These are phyloP conservation scores for Pelosia muscerda DNA, from an alignment of 2,888 invertebrate genomes.

Conservation along the genomic window DNA sequence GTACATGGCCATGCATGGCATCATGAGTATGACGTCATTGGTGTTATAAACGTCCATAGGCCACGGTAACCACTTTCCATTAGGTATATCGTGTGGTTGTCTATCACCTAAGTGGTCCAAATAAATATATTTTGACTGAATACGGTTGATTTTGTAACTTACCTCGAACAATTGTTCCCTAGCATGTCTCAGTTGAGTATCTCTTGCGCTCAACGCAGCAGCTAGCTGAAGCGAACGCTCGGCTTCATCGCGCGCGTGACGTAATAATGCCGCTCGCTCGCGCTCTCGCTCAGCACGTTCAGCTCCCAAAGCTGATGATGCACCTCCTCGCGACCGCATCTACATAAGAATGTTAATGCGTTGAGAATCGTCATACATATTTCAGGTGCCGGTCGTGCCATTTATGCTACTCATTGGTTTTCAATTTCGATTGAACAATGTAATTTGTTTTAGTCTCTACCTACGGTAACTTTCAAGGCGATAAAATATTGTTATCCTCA, in stretches of 20 bases:
- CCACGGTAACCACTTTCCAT: too few species aligned
- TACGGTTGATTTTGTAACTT: neutral
- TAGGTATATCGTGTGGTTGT: too few species aligned
- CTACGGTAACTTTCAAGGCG: neutral
- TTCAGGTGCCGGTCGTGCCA: too few species aligned
- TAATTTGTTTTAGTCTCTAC: neutral
- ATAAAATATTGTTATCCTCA: neutral
- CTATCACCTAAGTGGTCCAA: too few species aligned
- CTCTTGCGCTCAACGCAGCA: slow-evolving; percentile 94
- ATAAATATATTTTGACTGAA: too few species aligned
- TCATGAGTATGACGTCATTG: too few species aligned
- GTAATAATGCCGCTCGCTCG: slow-evolving; percentile 94
- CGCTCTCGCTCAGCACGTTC: slow-evolving; percentile 92
- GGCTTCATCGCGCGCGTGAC: slow-evolving; percentile 96
- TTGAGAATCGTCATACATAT: neutral
- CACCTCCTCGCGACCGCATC: slow-evolving; percentile 92
- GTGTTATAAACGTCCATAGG: too few species aligned
- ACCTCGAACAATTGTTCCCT: slow-evolving; percentile 95
- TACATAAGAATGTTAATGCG: slow-evolving; percentile 39
- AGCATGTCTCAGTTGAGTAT: slow-evolving; percentile 94
- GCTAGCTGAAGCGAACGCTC: slow-evolving; percentile 95
- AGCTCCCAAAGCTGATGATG: slow-evolving; percentile 89
- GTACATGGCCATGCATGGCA: too few species aligned
- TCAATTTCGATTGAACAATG: too few species aligned
- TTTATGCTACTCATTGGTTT: too few species aligned